phyloP scores from a whole-genome alignment of 2,113 vertebrate genomes.

The Oncorhynchus nerka region DNA sequence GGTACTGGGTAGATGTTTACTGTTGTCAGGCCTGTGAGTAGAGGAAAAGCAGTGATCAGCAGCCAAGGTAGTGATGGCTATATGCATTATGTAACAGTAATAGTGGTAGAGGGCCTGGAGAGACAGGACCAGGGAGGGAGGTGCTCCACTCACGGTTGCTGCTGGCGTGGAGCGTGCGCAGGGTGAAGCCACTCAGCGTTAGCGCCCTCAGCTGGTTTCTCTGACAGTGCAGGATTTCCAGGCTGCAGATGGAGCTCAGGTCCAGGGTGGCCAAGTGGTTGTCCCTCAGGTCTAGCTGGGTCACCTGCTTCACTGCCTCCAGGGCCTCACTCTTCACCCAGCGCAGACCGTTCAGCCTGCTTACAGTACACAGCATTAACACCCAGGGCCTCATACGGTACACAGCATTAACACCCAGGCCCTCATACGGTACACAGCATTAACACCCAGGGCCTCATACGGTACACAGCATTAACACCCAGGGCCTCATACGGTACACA shows the following conservation, averaged over 20 bases:
- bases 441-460: too few relatives aligned
- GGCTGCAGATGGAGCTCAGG: slow-evolving; percentile 81
- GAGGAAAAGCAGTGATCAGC: slow-evolving; percentile 32
- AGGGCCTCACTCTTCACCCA: slow-evolving; percentile 71
- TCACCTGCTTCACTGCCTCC: slow-evolving; percentile 82
- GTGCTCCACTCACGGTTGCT: slow-evolving; percentile 82
- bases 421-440: too few relatives aligned
- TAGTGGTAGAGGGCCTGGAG: slow-evolving; percentile 6
- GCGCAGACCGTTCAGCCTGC: slow-evolving; percentile 85
- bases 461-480: too few relatives aligned
- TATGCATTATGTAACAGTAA: slow-evolving; percentile 22
- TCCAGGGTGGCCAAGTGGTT: slow-evolving; percentile 85
- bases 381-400: not conserved
- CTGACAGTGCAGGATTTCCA: slow-evolving; percentile 92
- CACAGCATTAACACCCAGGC: too few relatives aligned
- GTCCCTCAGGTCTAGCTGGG: slow-evolving; percentile 88
- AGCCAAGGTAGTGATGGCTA: slow-evolving; percentile 27
- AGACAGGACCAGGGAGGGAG: not conserved
- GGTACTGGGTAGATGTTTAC: slow-evolving; percentile 90
- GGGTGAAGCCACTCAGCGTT: slow-evolving; percentile 84
- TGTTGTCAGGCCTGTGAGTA: slow-evolving; percentile 79
- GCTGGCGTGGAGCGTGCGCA: slow-evolving; percentile 82
- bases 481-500: slow-evolving; percentile 3
- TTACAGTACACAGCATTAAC: slow-evolving; percentile 4
- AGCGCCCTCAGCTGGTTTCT: slow-evolving; percentile 86